Evolutionary conservation across 2,888 invertebrate species (phyloP), one percentile per base, ranked within the genome.

Genomic region (Heliconius ismenius): DNA sequence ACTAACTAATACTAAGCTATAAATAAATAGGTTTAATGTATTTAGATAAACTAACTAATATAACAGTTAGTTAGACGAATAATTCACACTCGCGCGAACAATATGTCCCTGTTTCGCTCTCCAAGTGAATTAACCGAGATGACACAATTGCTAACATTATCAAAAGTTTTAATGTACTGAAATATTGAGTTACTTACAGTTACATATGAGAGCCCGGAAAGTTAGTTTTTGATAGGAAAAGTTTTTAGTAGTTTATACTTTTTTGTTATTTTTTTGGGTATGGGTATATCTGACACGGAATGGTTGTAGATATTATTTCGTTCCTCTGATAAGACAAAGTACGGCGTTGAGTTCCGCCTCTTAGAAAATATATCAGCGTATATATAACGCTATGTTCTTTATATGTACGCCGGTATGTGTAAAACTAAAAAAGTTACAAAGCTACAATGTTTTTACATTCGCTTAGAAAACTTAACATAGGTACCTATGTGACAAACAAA

Each of bases 141-240:
- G 76, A 73, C 67, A 64, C 73, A 80, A 80, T 77, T 74, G 76
- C 69, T 58, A 49, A 67, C 49, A 26, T 76, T 76, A 76, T 73
- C 67, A 32, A 36, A 77, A 77, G 28, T 77, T 77, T 69, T 69
- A 64, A 69, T 69, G 69, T 69, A 39, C 36, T 39, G 39, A 39
- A 67, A 62, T 36, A 68, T 73, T 21, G 24, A 76, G 36, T 24
- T 32, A 62, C 54, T n/a, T 69, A 18, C 28, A 13, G 10, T 18
- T 26, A 10, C 58, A 26, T 62, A 68, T 69, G 28, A 58, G 21
- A 54, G 58, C 10, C 10, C 58, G 1, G 58, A 10, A 58, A 58
- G 58, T 58, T 58, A 58, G n/a, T 58, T 58, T 58, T 58, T 58
- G 58, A 58, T 58, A 58, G 58, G n/a, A 58, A 58, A 58, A 58